Percentiles rank a stretch among this genome's conserved stretches.
Conservation (phyloP, 2,113 vertebrate genomes). For the Spizaetus ornatus region DNA sequence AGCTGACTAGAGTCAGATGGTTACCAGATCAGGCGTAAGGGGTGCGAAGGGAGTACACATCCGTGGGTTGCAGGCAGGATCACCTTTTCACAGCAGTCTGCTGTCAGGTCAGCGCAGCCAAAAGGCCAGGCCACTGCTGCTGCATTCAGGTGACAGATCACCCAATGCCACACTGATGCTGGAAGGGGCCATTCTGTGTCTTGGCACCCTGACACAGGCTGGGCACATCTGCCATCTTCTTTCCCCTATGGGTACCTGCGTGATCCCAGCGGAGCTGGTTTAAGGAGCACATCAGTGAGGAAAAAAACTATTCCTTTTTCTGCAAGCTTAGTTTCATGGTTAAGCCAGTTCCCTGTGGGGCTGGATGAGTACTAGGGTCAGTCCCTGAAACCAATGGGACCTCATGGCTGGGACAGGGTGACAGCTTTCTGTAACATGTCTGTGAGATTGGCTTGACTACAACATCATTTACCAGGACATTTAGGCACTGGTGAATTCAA, state of each 20-base stretch:
- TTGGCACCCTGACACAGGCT: accelerated
- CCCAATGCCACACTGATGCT: not conserved
- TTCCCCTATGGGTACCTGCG: not conserved
- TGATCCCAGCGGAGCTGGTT: not conserved
- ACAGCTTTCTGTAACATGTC: not conserved
- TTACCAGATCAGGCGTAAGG: not conserved
- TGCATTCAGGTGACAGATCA: not conserved
- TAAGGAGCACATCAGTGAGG: not conserved
- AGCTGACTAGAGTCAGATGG: not conserved
- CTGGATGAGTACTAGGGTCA: not conserved
- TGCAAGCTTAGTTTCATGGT: not conserved
- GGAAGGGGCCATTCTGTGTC: not conserved
- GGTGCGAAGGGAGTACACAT: not conserved
- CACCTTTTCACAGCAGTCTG: not conserved
- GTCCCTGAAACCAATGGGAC: not conserved
- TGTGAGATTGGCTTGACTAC: not conserved
- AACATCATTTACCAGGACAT: not conserved
- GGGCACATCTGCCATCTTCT: not conserved
- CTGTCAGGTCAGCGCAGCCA: not conserved
- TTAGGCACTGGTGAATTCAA: not conserved
- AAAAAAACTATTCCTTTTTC: not conserved
- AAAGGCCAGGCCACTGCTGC: not conserved
- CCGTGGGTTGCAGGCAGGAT: not conserved
- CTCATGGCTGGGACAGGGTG: not conserved
- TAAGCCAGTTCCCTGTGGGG: not conserved